Evolutionary conservation across 1,140 invertebrate genomes (phyloP).

Genomic region (Drosophila sulfurigaster): DNA sequence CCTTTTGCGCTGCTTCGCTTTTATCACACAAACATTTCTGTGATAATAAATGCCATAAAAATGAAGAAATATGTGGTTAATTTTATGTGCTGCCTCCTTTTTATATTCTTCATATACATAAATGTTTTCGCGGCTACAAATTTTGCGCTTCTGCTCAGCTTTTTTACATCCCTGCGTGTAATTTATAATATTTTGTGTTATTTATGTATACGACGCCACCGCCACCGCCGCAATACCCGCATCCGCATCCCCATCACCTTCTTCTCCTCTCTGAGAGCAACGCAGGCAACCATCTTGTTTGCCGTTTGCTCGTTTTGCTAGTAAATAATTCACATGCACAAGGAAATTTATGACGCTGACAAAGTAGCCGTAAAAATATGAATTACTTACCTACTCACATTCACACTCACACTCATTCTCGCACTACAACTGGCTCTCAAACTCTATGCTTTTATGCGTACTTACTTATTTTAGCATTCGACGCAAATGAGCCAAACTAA

Average conservation of each 20-base stretch:
- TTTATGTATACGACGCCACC: slow-evolving; percentile 64
- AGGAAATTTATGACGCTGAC: slow-evolving; percentile 79
- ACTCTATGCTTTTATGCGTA: slow-evolving; percentile 4
- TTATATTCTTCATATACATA: slow-evolving; percentile 72
- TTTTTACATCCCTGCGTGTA: slow-evolving; percentile 72
- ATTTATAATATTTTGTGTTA: slow-evolving; percentile 83
- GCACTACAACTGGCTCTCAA: neutral
- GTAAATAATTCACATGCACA: slow-evolving; percentile 81
- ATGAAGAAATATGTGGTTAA: slow-evolving; percentile 84
- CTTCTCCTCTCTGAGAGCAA: neutral
- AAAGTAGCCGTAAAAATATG: slow-evolving; percentile 82
- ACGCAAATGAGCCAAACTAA: slow-evolving; percentile 46
- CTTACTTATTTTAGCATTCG: slow-evolving; percentile 57
- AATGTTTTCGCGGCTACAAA: slow-evolving; percentile 81
- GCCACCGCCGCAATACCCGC: neutral
- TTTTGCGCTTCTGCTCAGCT: slow-evolving; percentile 58
- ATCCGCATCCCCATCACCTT: neutral
- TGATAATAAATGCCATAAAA: slow-evolving; percentile 84
- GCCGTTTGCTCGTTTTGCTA: slow-evolving; percentile 55
- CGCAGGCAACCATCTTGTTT: slow-evolving; percentile 21
- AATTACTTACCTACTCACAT: slow-evolving; percentile 54
- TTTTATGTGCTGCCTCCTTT: slow-evolving; percentile 80
- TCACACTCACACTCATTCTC: neutral
- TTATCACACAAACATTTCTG: slow-evolving; percentile 83
- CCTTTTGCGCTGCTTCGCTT: slow-evolving; percentile 72